Conservation (phyloP, 2,888 invertebrate species). For the Carcina quercana region DNA sequence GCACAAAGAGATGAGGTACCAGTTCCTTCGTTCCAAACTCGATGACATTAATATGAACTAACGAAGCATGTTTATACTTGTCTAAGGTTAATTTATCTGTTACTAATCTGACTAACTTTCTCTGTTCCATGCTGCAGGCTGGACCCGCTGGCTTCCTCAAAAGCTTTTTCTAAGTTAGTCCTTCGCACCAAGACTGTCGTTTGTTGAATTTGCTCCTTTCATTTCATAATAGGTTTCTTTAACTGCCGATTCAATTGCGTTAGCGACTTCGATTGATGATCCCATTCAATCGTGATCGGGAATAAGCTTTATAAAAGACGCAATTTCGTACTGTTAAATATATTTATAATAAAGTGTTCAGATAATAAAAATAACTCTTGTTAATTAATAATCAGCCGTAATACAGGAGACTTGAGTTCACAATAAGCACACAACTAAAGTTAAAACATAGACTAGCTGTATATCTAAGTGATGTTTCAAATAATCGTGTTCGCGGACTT, state of each 20-base stretch:
- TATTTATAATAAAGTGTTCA: slow-evolving; percentile 66
- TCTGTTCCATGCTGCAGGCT: slow-evolving; percentile 77
- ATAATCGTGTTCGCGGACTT: slow-evolving; percentile 70
- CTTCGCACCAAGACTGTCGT: slow-evolving; percentile 71
- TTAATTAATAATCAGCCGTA: slow-evolving; percentile 39
- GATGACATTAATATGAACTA: too few species aligned
- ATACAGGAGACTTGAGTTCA: slow-evolving; percentile 19
- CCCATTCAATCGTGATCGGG: too few species aligned
- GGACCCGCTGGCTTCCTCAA: slow-evolving; percentile 95
- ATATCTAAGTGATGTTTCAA: slow-evolving; percentile 65
- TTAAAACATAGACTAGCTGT: slow-evolving; percentile 64
- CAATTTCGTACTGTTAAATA: slow-evolving; percentile 48
- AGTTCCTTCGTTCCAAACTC: too few species aligned
- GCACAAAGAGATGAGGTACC: slow-evolving; percentile 84
- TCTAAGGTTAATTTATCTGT: too few species aligned
- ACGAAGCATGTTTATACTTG: too few species aligned
- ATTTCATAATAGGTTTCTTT: slow-evolving; percentile 41
- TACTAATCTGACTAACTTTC: slow-evolving; percentile 34
- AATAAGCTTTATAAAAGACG: slow-evolving; percentile 48
- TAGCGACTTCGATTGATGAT: slow-evolving; percentile 48
- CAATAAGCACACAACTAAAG: slow-evolving; percentile 64
- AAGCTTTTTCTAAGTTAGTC: slow-evolving; percentile 90
- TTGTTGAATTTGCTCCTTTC: slow-evolving; percentile 62
- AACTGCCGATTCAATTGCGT: slow-evolving; percentile 47
- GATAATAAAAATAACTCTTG: slow-evolving; percentile 53